Base-by-base conservation (phyloP, 2,113 vertebrate species). In the Heliornis fulica region DNA sequence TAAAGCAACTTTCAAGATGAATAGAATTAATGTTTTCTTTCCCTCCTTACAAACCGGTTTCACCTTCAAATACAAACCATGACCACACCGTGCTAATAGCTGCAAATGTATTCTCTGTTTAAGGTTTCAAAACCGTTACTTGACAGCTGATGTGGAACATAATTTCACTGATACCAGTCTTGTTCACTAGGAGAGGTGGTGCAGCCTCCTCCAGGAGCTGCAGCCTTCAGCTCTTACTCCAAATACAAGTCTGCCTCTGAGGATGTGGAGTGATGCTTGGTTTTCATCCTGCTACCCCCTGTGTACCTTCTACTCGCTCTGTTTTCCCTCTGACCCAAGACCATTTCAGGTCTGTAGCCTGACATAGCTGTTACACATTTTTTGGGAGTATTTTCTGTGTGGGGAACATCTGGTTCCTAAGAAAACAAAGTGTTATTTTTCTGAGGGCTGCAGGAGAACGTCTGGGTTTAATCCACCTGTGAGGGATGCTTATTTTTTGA, bases 11-110 rank as follows among this genome's bases (percentile, higher is more conserved):
- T 94, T 92, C 95, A 96, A 95, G 94, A 96, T 90, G 86, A 97
- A 95, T 92, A 48, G 93, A 97, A 97, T 92, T 71, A 92, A 84
- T 78, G 95, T 96, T 97, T 95, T 78, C 82, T 38, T 96, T 74
- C 90, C 86, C 72, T 95, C 91, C 72, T 94, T 57, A 84, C 94
- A 94, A 96, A 94, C 91, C 83, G 56, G n/a, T 92, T 97, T 96
- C 96, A 96, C 96, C 95, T 97, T 97, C 95, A 97, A 92, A 94
- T 53, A 80, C 83, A 92, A 89, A 96, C 86, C 95, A 94, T 96
- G 95, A 97, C 95, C 91, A n/a, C 40, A 45, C 56, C n/a, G 5
- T 95, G 94, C 91, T 97, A 97, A 97, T 95, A 94, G 94, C 94
- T 85, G 89, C 66, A 91, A 96, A 97, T 92, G 88, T 83, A 66